Base-by-base conservation (phyloP, 2,113 vertebrate species). In the Nothobranchius kuhntae region DNA sequence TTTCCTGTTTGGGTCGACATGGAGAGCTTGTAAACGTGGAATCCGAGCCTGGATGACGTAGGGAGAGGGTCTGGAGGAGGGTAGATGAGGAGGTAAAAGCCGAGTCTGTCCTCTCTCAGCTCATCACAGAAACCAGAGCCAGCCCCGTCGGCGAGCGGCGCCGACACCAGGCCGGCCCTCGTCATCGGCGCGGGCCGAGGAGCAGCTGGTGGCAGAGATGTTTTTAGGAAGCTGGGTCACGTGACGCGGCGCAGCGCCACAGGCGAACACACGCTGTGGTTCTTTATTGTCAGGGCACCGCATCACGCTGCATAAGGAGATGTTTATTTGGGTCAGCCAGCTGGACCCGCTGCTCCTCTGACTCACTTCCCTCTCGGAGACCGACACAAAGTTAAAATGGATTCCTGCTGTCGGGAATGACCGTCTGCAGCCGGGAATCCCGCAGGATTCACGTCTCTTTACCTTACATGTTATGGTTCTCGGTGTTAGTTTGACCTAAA, bases 251-350 rank as follows among this genome's bases (percentile, higher is more conserved):
- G 38, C 68, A 30, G 7, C 47, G 64, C 75, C 60, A 51, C 81
- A 44, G 77, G 77, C 65, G 7, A 44, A 45, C 61, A 0, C 52
- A 36, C 48, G 2, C 72, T 44, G 53, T 40, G 65, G 55, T 50
- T 65, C 60, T 78, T 54, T 45, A 75, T 69, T 80, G 83, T 73
- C 35, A 4, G 65, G 0, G 46, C 3, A 24, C 13, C 14, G 10
- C 50, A 0, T 35, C 3, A 15, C 7, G 46, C 75, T n/a, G 6
- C 56, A 71, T 55, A 71, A 71, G 79, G 67, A 72, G 64, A 65
- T 80, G 80, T 80, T 86, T 83, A 73, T 86, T 53, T 83, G 83
- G 83, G 83, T 86, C 84, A 83, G 0, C 14, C 58, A 7, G 65
- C 15, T 55, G 51, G 61, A 69, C 51, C 44, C 21, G 40, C 7